Evolutionary conservation across 2,888 invertebrate genomes (phyloP).

Genomic region (Pyrgus malvae): DNA sequence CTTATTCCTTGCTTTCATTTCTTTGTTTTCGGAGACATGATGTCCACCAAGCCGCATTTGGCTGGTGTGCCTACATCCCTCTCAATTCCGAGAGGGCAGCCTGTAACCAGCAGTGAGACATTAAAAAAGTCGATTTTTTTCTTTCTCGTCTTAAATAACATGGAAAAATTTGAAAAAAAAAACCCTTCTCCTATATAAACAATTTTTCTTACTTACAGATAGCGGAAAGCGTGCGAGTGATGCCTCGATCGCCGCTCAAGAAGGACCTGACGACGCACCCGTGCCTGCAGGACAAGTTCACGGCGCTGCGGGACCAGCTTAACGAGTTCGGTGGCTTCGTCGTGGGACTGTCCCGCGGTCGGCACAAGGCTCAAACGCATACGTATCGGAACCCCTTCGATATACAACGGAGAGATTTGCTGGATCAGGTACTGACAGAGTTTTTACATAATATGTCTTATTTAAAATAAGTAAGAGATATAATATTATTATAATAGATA

Average conservation of each 20-base stretch:
- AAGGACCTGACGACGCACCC: slow-evolving; percentile 93
- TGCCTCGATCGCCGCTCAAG: slow-evolving; percentile 86
- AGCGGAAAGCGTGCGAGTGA: slow-evolving; percentile 89
- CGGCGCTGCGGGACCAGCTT: slow-evolving; percentile 90
- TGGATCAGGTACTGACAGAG: slow-evolving; percentile 89
- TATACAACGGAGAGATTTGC: slow-evolving; percentile 92
- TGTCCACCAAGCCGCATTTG: too few species aligned
- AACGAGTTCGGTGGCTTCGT: slow-evolving; percentile 93
- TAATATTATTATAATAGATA: too few species aligned
- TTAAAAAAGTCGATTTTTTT: too few species aligned
- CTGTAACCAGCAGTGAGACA: too few species aligned
- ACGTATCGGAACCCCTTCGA: slow-evolving; percentile 97
- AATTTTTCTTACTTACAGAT: slow-evolving; percentile 52
- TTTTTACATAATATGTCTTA: too few species aligned
- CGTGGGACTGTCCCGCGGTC: slow-evolving; percentile 84
- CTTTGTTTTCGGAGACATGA: too few species aligned
- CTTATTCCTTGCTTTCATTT: too few species aligned
- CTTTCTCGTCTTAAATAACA: too few species aligned
- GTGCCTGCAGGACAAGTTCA: slow-evolving; percentile 90
- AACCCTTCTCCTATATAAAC: neutral
- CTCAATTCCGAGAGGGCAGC: too few species aligned
- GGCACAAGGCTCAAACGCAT: slow-evolving; percentile 77
- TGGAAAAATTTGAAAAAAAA: neutral
- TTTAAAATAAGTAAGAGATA: too few species aligned
- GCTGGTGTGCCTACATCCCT: too few species aligned